A percentile compares a stretch with the other conserved stretches of the same genome.
Evolutionary conservation across 2,797 vertebrate genomes (phyloP).

Genomic region (Phaenicophaeus curvirostris): DNA sequence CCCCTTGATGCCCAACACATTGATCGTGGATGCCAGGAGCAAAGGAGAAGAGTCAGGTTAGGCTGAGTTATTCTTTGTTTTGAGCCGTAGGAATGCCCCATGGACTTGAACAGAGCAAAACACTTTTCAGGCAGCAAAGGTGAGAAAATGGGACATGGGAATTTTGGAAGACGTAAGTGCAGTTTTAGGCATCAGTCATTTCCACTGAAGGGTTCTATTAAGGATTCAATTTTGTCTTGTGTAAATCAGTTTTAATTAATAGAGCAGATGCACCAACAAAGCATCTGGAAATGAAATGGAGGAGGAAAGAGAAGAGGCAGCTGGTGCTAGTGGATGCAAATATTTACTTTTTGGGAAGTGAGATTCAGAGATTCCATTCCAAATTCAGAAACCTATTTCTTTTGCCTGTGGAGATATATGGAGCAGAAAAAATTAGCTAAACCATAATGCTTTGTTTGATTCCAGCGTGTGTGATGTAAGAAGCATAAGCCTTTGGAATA

Average conservation of each 20-base stretch:
- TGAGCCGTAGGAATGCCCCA: background rate
- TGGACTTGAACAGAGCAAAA: background rate
- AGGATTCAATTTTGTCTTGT: conserved; percentile 66
- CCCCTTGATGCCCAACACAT: background rate
- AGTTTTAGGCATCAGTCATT: background rate
- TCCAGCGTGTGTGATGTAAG: background rate
- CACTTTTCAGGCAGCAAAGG: background rate
- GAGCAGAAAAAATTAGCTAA: conserved; percentile 37
- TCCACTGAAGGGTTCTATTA: conserved; percentile 41
- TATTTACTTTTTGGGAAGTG: conserved; percentile 47
- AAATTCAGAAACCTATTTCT: background rate
- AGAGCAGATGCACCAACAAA: conserved; percentile 67
- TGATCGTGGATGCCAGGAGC: background rate
- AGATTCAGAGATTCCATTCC: conserved; percentile 28
- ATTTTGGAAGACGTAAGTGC: conserved; percentile 23
- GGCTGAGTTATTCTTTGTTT: background rate
- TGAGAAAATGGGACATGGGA: background rate
- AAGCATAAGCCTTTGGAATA: background rate
- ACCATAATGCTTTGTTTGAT: background rate
- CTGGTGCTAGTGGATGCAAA: conserved; percentile 49
- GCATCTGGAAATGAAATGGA: conserved; percentile 44
- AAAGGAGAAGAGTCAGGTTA: background rate
- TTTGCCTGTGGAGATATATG: background rate
- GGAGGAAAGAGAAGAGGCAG: conserved; percentile 40
- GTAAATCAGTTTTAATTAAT: conserved; percentile 64